These are phyloP conservation scores for Aleiodes testaceus DNA, from an alignment of 2,888 invertebrate species.

Conservation along the genomic window DNA sequence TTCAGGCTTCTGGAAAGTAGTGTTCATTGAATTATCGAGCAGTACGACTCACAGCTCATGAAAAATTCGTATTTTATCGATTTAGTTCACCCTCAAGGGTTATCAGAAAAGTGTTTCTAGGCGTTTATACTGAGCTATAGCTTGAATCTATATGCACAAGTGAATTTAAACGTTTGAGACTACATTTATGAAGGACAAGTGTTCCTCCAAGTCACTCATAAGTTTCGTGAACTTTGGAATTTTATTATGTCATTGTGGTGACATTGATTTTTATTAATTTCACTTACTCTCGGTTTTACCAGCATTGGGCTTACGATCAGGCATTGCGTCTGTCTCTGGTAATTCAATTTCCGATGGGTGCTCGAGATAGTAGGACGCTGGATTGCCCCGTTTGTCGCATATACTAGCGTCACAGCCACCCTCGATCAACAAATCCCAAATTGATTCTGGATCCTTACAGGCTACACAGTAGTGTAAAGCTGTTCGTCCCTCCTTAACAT, in stretches of 20 bases:
- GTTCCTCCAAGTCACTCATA: constrained; percentile 32
- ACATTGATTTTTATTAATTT: background rate
- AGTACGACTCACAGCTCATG: constrained; percentile 53
- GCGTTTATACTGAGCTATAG: constrained; percentile 1
- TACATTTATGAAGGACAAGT: constrained; percentile 44
- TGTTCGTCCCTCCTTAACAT: constrained; percentile 78
- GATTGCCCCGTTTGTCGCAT: constrained; percentile 76
- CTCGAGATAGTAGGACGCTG: constrained; percentile 77
- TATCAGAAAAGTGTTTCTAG: constrained; percentile 55
- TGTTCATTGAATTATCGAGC: constrained; percentile 49
- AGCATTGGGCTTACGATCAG: constrained; percentile 56
- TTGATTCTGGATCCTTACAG: constrained; percentile 76
- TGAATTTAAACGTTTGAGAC: background rate
- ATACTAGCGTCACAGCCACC: constrained; percentile 79
- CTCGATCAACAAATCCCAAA: constrained; percentile 77
- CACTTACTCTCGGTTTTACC: constrained; percentile 65
- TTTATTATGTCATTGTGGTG: background rate
- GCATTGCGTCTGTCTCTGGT: constrained; percentile 69
- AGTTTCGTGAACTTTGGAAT: constrained; percentile 2
- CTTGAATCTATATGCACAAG: background rate
- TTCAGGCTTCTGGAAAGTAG: background rate
- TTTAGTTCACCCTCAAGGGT: constrained; percentile 48
- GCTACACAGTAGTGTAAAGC: constrained; percentile 81
- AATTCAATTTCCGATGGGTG: constrained; percentile 76
- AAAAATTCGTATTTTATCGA: constrained; percentile 62